Evolutionary conservation across 2,888 invertebrate species (phyloP), one percentile per base, ranked within the genome.

Genomic region (Aphodius sticticus): DNA sequence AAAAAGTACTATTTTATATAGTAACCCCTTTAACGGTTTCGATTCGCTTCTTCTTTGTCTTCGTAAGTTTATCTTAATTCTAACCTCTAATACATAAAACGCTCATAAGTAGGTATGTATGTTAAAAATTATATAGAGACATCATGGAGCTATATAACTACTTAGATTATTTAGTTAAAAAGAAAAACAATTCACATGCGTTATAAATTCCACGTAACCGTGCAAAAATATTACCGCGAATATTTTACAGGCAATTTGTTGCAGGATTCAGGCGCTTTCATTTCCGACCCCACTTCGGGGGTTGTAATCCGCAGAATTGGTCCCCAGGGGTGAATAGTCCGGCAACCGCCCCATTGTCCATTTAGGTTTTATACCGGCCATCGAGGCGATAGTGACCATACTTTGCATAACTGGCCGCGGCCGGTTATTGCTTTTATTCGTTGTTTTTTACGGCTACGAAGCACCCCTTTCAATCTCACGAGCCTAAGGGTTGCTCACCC

Each of bases 401-500:
- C 87, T 88, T 88, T 88, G 88, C 88, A 88, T 88, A 88, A 88
- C 88, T 85, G 86, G 85, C 85, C 85, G 86, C 86, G 84, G 86
- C 86, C 85, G 85, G 85, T 86, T 85, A 86, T 85, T 84, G 53
- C 53, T 53, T 53, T 53, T 53, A 53, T 53, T 53, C 53, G 53
- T 53, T 53, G 53, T 53, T 53, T 53, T 53, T 53, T 53, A 53
- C 53, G 53, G 53, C 12, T 12, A 5, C 7, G 12, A 53, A 53
- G 53, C 53, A 53, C 53, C 53, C 53, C 53, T 53, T 53, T 53
- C 53, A 53, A 53, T 53, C 53, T 53, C 53, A 53, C 53, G 53
- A 53, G 9, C 53, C 7, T 1, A 53, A 53, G 53, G 53, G 53
- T 53, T 53, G 53, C 53, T 53, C 53, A 53, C 53, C 53, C 53